Evolutionary conservation across 2,888 invertebrate species (phyloP).

Genomic region (Erannis defoliaria): DNA sequence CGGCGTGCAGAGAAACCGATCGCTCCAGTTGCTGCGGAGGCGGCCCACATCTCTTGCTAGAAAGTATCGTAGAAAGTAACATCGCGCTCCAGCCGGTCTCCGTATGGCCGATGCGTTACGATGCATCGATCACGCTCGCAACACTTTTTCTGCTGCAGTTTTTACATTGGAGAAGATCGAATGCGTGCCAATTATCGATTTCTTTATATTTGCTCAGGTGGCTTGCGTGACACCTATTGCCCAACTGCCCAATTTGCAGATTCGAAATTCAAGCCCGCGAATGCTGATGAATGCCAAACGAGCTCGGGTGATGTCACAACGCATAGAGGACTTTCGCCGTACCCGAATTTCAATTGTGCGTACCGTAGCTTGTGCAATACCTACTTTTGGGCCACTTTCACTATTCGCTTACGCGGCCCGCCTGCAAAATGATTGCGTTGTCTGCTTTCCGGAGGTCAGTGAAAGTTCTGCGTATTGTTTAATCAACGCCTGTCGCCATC

Average conservation of each 20-base stretch:
- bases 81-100: constrained; percentile 71
- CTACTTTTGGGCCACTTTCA: constrained; percentile 84
- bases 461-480: constrained; percentile 76
- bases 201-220: constrained; percentile 16
- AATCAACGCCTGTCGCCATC: constrained; percentile 48
- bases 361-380: constrained; percentile 81
- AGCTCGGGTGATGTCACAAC: constrained; percentile 59
- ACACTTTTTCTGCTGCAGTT: constrained; percentile 68
- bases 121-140: constrained; percentile 74
- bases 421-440: constrained; percentile 83
- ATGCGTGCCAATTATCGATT: constrained; percentile 48
- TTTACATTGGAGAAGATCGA: constrained; percentile 55
- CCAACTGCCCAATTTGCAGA: constrained; percentile 24
- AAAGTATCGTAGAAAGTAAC: constrained; percentile 86
- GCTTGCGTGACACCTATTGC: constrained; percentile 21
- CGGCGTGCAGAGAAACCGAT: constrained; percentile 84
- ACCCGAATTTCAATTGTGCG: constrained; percentile 82
- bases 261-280: constrained; percentile 25
- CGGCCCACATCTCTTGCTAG: constrained; percentile 86
- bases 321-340: constrained; percentile 79
- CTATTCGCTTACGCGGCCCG: constrained; percentile 79
- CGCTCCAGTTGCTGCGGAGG: constrained; percentile 81
- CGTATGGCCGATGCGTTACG: constrained; percentile 58
- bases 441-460: constrained; percentile 75
- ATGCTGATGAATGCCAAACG: constrained; percentile 55